Base-by-base conservation (phyloP, 64 coral and sea anemone species). In the Dendrophyllia cribrosa region DNA sequence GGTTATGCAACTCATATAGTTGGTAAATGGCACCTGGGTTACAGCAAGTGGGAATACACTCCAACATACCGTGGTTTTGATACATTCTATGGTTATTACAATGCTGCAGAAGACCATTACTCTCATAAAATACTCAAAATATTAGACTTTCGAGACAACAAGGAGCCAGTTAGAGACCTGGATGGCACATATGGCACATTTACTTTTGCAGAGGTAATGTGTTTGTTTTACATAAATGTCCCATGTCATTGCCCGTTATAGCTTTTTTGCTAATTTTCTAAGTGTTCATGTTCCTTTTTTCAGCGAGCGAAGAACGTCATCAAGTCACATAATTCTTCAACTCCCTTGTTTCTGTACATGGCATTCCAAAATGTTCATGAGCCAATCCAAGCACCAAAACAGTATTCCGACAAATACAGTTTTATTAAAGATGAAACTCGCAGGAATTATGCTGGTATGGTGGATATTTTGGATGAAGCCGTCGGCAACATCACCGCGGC, bases 11-110 rank as follows among this genome's bases (percentile, higher is more conserved):
- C 89, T 7, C 79, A 75, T 17, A 62, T 91, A 8, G 79, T 91
- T 74, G 89, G 89, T 48, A 91, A 91, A 65, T 91, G 89, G 89
- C 89, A 91, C 64, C 67, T 91, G 3, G 89, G 89, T 17, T 91
- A 50, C 66, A 79, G 56, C 76, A 75, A 91, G 65, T 91, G 89
- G 89, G 66, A 82, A 23, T 83, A 83, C 52, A 76, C 75, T 6
- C 89, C 89, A 73, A 81, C 79, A n/a, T 68, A 68, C 16, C 89
- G 89, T 72, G 89, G 89, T 26, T 91, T 82, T 74, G 77, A 91
- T 83, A 65, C 89, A 16, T 91, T 91, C 52, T 63, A 82, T 72
- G 89, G 89, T 44, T 77, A 70, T 50, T 91, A 74, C 56, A 76
- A 65, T 55, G 89, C 66, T 5, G 43, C 60, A 16, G 78, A 67